phyloP scores from a whole-genome alignment of 2,888 invertebrate species.

The Noctua comes region DNA sequence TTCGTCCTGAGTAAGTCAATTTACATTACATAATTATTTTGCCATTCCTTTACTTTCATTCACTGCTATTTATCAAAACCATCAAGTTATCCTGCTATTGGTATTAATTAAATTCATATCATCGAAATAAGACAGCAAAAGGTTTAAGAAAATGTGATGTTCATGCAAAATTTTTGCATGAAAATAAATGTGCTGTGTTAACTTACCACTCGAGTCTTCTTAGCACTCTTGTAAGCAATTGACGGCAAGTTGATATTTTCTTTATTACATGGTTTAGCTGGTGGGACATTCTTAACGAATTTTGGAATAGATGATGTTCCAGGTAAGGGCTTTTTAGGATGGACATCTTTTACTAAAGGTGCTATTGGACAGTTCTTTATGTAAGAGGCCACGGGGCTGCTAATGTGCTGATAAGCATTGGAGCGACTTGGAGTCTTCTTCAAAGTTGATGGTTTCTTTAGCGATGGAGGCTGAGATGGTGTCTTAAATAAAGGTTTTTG shows the following conservation, averaged over 20 bases:
- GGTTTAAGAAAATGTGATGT: background rate
- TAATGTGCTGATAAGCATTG: constrained; percentile 78
- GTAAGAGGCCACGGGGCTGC: constrained; percentile 84
- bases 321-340: constrained; percentile 78
- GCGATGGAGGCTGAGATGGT: constrained; percentile 70
- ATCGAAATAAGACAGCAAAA: background rate
- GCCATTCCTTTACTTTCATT: background rate
- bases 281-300: constrained; percentile 65
- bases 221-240: constrained; percentile 81
- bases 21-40: background rate
- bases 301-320: constrained; percentile 78
- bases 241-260: constrained; percentile 79
- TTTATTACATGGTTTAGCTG: constrained; percentile 71
- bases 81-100: background rate
- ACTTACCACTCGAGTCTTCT: constrained; percentile 81
- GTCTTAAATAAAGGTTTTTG: constrained; percentile 74
- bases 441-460: constrained; percentile 71
- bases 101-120: background rate
- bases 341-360: constrained; percentile 79
- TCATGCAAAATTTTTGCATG: background rate
- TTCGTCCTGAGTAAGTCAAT: background rate
- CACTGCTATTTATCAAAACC: background rate
- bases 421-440: constrained; percentile 74
- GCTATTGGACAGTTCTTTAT: constrained; percentile 81
- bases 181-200: constrained; percentile 16